Percentiles rank a stretch among this genome's conserved stretches.
Evolutionary conservation across 2,888 invertebrate genomes (phyloP).

Genomic region (Dynastes tityus): DNA sequence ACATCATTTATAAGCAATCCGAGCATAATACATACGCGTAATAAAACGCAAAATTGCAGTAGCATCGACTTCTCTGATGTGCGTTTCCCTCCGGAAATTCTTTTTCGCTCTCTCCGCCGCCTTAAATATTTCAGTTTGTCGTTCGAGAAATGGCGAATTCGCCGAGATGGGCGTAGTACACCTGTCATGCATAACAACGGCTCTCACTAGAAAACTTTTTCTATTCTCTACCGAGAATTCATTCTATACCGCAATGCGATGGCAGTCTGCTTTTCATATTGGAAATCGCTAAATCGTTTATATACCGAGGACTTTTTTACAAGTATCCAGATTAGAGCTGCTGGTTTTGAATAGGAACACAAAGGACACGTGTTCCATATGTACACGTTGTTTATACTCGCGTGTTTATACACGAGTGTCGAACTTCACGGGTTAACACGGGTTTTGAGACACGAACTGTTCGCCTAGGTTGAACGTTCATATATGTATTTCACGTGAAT

Average conservation of each 20-base stretch:
- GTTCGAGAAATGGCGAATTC: constrained; percentile 21
- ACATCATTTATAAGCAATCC: neutral
- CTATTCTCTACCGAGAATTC: neutral
- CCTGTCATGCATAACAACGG: constrained; percentile 46
- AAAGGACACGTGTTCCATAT: too few relatives aligned
- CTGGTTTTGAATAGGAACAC: too few relatives aligned
- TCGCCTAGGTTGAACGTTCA: too few relatives aligned
- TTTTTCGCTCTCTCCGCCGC: neutral
- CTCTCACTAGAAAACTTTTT: constrained; percentile 18
- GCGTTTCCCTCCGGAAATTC: constrained; percentile 16
- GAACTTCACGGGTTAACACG: too few relatives aligned
- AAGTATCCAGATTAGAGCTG: too few relatives aligned
- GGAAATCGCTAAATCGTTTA: too few relatives aligned
- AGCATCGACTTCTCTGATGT: neutral
- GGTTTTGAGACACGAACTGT: too few relatives aligned
- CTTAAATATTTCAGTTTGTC: constrained; percentile 42
- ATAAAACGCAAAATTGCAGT: neutral
- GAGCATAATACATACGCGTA: neutral
- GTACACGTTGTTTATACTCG: too few relatives aligned
- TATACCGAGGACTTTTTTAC: too few relatives aligned
- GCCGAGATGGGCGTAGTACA: constrained; percentile 33
- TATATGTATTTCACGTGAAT: too few relatives aligned
- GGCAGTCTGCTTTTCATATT: neutral
- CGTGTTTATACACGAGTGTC: too few relatives aligned
- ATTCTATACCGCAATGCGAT: neutral